Conservation (phyloP, 2,888 invertebrate species). For the Brachyopa scutellaris region DNA sequence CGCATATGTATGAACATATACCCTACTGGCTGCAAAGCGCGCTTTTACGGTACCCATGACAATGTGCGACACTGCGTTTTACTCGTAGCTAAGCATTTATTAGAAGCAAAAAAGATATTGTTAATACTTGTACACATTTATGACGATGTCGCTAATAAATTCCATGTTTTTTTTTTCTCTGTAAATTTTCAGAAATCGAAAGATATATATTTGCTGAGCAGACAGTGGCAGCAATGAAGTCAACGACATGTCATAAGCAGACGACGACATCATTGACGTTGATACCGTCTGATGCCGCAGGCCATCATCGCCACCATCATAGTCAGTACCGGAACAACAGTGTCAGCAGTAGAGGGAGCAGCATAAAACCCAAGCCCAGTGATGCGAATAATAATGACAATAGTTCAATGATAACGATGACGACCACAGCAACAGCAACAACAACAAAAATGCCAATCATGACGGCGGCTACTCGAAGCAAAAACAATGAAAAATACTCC, state of each 20-base stretch:
- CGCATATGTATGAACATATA: background rate
- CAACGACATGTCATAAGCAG: slow-evolving; percentile 62
- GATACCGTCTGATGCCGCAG: slow-evolving; percentile 41
- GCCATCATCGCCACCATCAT: slow-evolving; percentile 54
- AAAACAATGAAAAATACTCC: slow-evolving; percentile 85
- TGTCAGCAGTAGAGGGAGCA: slow-evolving; percentile 31
- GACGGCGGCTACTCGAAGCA: slow-evolving; percentile 77
- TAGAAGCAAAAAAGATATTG: background rate
- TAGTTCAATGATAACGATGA: slow-evolving; percentile 36
- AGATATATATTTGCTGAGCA: slow-evolving; percentile 30
- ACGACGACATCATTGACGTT: slow-evolving; percentile 57
- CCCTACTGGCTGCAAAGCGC: background rate
- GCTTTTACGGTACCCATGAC: background rate
- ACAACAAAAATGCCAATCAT: slow-evolving; percentile 72
- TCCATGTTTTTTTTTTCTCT: slow-evolving; percentile 25
- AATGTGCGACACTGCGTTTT: too few relatives aligned
- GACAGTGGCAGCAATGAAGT: slow-evolving; percentile 56
- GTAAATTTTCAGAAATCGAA: slow-evolving; percentile 43
- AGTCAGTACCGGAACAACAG: slow-evolving; percentile 53
- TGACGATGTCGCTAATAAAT: slow-evolving; percentile 32
- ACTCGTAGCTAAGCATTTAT: background rate
- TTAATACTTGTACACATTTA: slow-evolving; percentile 17
- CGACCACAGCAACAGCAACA: slow-evolving; percentile 74
- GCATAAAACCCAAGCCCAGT: slow-evolving; percentile 50
- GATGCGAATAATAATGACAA: slow-evolving; percentile 73